Evolutionary conservation across 1,140 invertebrate species (phyloP), one percentile per base, ranked within the genome.

Genomic region (Laupala kohalensis): DNA sequence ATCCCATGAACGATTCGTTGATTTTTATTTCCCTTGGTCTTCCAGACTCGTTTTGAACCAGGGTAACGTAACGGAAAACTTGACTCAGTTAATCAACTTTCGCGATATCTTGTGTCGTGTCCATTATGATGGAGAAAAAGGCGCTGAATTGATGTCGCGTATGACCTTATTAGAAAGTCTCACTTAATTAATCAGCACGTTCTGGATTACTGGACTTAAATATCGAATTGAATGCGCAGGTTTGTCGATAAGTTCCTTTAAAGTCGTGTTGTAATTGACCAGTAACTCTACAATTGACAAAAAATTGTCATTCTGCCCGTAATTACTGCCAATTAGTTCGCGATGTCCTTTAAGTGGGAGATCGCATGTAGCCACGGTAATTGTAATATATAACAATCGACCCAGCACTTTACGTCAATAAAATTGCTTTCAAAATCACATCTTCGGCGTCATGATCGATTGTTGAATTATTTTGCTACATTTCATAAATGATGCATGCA

Each of bases 81-180:
- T 53, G n/a, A 63, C 15, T 23, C 4, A 76, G 30, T 68, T 76
- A 75, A 73, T 77, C 75, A 37, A 74, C 53, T 73, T 76, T 75
- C 26, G 74, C 72, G 19, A 70, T 25, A 25, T 70, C 69, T 63
- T 70, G 69, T 63, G 30, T 70, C 19, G 69, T 70, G 24, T 78
- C 77, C 74, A 77, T 75, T 71, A 78, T 76, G 25, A 77, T 75
- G 12, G 77, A 72, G 28, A 77, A 76, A 75, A 74, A 68, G 74
- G 75, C 28, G 75, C 73, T 73, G 28, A 70, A 70, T 67, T 76
- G 74, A 73, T 77, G 19, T 63, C 29, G 12, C 6, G 5, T 19
- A 70, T 9, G 6, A 70, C n/a, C n/a, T 70, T 53, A 24, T 53
- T 25, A 5, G 9, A 13, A 37, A 70, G 53, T 62, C 73, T 73